Conservation (phyloP, 2,113 vertebrate species). For the Propithecus coquereli region DNA sequence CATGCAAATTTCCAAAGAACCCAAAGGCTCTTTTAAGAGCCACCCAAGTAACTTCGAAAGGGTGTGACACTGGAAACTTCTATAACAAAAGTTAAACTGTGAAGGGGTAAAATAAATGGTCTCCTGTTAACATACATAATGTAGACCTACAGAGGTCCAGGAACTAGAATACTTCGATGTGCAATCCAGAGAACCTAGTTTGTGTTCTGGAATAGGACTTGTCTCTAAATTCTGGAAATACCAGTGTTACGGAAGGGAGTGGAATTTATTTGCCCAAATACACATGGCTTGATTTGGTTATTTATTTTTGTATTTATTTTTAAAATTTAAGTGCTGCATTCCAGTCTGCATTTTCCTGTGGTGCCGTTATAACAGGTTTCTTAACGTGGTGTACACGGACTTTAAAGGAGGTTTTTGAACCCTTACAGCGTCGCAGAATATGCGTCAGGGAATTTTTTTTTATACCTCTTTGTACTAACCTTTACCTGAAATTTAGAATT, state of each 20-base stretch:
- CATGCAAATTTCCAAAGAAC: not conserved
- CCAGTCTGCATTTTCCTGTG: not conserved
- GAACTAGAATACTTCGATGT: not conserved
- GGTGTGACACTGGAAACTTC: not conserved
- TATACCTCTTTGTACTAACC: not conserved
- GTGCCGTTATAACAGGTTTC: not conserved
- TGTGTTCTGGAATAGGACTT: not conserved
- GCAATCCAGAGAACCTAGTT: not conserved
- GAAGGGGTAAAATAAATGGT: too few relatives aligned
- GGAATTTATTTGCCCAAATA: too few relatives aligned
- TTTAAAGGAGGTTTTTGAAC: not conserved
- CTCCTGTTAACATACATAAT: too few relatives aligned
- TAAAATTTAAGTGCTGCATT: not conserved
- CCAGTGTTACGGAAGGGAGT: not conserved
- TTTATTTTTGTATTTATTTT: not conserved
- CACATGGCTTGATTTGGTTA: too few relatives aligned
- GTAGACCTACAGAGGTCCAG: too few relatives aligned
- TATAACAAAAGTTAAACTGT: too few relatives aligned
- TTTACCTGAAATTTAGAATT: not conserved
- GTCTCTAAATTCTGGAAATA: not conserved
- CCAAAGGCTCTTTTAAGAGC: conserved; percentile 86
- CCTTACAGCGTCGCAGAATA: not conserved
- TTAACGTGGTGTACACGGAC: fast-evolving
- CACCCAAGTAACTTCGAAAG: not conserved
- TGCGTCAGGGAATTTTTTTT: not conserved